A percentile compares a stretch with the other conserved stretches of the same genome.
Conservation (phyloP, 2,113 vertebrate species). For the Coreoperca whiteheadi region DNA sequence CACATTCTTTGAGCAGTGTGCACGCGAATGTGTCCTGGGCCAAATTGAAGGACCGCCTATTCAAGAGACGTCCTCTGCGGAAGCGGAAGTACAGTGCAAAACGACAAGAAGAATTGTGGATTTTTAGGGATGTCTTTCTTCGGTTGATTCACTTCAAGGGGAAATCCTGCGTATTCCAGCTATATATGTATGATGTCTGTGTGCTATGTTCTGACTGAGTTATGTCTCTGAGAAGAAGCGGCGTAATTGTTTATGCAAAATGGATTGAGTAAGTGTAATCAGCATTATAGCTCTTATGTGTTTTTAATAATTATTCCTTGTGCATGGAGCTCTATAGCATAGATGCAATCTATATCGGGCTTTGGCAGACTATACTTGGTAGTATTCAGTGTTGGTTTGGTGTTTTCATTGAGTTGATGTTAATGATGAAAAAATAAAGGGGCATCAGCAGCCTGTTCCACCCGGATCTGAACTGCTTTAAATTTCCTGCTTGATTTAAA, state of each 20-base stretch:
- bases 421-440: conserved; percentile 10
- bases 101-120: no score
- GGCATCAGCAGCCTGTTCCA: not conserved
- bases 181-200: not conserved
- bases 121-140: no score
- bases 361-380: not conserved
- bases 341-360: not conserved
- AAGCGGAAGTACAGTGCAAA: no score
- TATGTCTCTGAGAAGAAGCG: not conserved
- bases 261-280: no score
- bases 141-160: not conserved
- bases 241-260: not conserved
- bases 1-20: no score
- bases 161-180: not conserved
- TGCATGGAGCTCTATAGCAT: not conserved
- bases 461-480: not conserved
- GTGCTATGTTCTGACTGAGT: no score
- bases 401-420: not conserved
- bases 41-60: no score
- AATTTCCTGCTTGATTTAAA: conserved; percentile 16
- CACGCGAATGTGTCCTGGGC: no score
- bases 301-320: not conserved
- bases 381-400: not conserved
- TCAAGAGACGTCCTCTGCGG: no score
- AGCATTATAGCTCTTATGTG: not conserved